Base-by-base conservation (phyloP, 2,113 vertebrate genomes). In the Hyperopisus bebe region DNA sequence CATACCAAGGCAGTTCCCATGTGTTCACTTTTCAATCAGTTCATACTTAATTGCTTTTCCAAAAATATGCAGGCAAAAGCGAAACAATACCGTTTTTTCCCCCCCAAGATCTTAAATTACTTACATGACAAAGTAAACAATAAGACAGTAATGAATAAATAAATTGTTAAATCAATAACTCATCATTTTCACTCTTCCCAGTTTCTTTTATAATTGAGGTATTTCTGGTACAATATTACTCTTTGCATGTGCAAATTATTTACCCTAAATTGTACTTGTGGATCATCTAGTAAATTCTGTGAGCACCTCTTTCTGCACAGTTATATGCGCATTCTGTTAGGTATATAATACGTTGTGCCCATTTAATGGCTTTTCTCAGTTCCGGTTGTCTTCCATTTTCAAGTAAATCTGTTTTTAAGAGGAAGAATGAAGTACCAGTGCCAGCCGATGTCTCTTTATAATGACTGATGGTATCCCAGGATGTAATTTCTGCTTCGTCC, bases 361-460 rank as follows among this genome's bases (percentile, higher is more conserved):
- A 2, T 35, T 80, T 42, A 80, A 80, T 85, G 44, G n/a, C 24
- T 86, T 15, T 85, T 50, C 3, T 50, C 11, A n/a, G 11, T 85
- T 48, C 21, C 21, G 9, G 19, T 50, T 86, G 82, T 27, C 83
- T 47, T 86, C 2, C 15, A 13, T 48, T 44, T 44, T 8, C 21
- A 48, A n/a, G 83, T 86, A 85, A 84, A 46, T 44, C 24, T 86
- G 15, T 55, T 87, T 86, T 86, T 86, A 50, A 50, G 47, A 21
- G 85, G 44, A 51, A 55, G 50, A 55, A 87, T 55, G 50, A 87
- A 17, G 85, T 53, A 8, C 4, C 48, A 27, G 5, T 55, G 50
- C 5, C 85, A 53, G 6, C 50, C 13, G 3, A 31, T 19, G 48
- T 53, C n/a, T 19, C 50, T 46, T 27, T 86, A 85, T 85, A 39